Percentiles rank a stretch among this genome's conserved stretches.
Conservation (phyloP, 1,140 invertebrate genomes). For the Pseudomyrmex cubaensis region DNA sequence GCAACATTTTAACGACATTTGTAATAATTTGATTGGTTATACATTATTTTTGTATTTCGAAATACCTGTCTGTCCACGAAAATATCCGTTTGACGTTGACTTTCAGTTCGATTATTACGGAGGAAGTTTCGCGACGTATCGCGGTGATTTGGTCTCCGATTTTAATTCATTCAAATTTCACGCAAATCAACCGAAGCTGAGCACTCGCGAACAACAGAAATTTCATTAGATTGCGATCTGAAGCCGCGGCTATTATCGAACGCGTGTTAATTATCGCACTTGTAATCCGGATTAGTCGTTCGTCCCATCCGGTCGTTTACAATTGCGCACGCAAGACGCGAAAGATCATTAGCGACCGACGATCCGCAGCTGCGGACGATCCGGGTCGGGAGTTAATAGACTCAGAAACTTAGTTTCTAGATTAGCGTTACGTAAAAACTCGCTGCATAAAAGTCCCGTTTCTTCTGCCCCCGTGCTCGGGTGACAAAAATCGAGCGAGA, state of each 20-base stretch:
- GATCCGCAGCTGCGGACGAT: conserved; percentile 20
- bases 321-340: conserved; percentile 21
- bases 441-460: not conserved
- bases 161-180: conserved; percentile 38
- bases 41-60: not conserved
- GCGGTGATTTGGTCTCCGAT: too few species aligned
- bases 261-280: conserved; percentile 52
- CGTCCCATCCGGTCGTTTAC: conserved; percentile 16
- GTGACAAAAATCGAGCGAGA: too few species aligned
- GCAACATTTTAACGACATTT: conserved; percentile 7
- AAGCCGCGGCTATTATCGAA: conserved; percentile 51
- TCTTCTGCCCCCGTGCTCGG: too few species aligned
- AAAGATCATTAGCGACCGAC: conserved; percentile 1
- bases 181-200: conserved; percentile 12
- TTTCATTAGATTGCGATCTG: conserved; percentile 52
- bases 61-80: not conserved
- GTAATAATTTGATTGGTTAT: not conserved
- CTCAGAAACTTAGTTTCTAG: not conserved
- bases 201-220: not conserved
- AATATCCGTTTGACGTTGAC: not conserved
- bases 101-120: not conserved
- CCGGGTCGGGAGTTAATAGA: conserved; percentile 4
- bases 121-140: not conserved
- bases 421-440: not conserved
- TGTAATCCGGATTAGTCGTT: conserved; percentile 49